phyloP scores from a whole-genome alignment of 2,113 vertebrate species.

The Tychaedon coryphoeus region DNA sequence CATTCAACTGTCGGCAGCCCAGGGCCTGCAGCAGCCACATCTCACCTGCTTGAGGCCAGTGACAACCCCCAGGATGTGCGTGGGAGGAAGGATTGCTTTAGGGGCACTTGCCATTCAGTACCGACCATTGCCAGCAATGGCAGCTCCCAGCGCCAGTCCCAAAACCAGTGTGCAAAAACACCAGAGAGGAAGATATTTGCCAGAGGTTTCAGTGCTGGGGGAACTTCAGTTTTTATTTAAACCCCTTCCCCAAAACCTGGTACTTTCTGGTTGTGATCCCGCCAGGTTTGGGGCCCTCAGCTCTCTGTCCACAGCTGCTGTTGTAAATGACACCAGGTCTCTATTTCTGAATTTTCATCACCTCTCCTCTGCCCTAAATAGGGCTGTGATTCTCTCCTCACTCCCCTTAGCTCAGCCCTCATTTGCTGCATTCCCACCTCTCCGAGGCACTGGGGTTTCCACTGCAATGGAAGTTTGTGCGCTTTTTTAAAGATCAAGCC shows the following conservation, averaged over 20 bases:
- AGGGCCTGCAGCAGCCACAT: not conserved
- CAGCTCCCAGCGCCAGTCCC: not conserved
- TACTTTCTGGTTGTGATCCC: not conserved
- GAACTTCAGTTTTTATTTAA: not conserved
- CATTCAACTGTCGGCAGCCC: conserved; percentile 11
- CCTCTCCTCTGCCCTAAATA: fast-evolving
- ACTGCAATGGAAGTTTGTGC: not conserved
- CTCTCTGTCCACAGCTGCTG: not conserved
- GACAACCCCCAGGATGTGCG: not conserved
- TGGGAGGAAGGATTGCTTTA: not conserved
- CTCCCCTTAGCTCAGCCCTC: not conserved
- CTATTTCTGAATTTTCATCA: not conserved
- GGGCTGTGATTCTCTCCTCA: not conserved
- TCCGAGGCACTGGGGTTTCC: conserved; percentile 43
- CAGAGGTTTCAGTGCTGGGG: not conserved
- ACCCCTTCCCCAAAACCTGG: not conserved
- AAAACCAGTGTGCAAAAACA: not conserved
- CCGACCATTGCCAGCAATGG: conserved; percentile 51
- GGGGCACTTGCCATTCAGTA: not conserved
- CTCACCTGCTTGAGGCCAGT: not conserved
- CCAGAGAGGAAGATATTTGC: not conserved
- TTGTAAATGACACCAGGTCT: not conserved
- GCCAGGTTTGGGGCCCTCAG: not conserved
- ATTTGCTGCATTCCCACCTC: not conserved
- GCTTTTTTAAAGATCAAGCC: conserved; percentile 18